Percentiles rank a stretch among this genome's conserved stretches.
phyloP scores from a whole-genome alignment of 2,113 vertebrate species.

The Brachionichthys hirsutus region DNA sequence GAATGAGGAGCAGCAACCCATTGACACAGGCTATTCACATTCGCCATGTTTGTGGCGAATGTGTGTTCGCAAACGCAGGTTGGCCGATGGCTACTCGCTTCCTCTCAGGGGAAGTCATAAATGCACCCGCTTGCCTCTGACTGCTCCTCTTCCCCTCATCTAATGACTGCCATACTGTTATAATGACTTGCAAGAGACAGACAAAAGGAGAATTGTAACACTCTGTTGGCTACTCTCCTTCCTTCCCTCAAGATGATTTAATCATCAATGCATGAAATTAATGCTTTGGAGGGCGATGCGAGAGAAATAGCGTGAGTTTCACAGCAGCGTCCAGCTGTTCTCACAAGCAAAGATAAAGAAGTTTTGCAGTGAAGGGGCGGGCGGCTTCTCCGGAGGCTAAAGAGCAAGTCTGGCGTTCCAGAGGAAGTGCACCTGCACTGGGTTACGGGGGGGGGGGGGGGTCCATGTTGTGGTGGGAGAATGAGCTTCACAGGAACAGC shows the following conservation, averaged over 20 bases:
- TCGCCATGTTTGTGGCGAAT: constrained; percentile 51
- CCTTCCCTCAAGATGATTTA: constrained; percentile 3
- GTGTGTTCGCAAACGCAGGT: constrained; percentile 81
- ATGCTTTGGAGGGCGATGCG: constrained; percentile 9
- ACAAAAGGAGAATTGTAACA: constrained; percentile 9
- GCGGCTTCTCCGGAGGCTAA: constrained; percentile 20
- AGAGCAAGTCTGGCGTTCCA: constrained; percentile 54
- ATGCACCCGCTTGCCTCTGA: constrained; percentile 81
- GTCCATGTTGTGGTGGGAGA: constrained; percentile 19
- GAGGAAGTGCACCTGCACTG: constrained; percentile 69
- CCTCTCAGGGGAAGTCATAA: constrained; percentile 92
- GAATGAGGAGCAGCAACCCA: constrained; percentile 5
- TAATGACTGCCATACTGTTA: constrained; percentile 80
- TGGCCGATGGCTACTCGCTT: constrained; percentile 82
- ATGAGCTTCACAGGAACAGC: constrained; percentile 15
- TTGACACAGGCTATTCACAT: constrained; percentile 31
- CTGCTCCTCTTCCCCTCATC: constrained; percentile 69
- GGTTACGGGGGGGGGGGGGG: constrained; percentile 27
- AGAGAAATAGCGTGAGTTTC: constrained; percentile 51
- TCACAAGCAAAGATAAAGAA: constrained; percentile 61
- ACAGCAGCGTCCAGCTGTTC: constrained; percentile 66
- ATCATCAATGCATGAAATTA: constrained; percentile 4
- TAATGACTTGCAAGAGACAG: constrained; percentile 43
- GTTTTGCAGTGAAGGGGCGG: constrained; percentile 55
- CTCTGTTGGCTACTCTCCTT: constrained; percentile 5